Conservation (phyloP, 2,888 invertebrate species). For the Coenonympha glycerion region DNA sequence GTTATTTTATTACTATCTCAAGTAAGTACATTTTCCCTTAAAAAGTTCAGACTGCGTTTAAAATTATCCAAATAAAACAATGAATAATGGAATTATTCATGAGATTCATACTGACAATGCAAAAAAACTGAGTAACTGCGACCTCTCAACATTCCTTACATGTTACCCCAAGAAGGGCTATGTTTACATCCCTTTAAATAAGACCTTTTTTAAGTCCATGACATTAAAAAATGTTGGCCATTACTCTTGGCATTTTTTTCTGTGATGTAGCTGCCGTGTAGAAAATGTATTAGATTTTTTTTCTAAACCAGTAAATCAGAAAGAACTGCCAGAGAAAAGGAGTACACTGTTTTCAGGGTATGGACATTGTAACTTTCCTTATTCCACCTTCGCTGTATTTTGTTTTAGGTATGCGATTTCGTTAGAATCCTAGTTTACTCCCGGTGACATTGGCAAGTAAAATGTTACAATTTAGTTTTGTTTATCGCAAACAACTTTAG, state of each 20-base stretch:
- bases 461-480: no score
- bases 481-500: no score
- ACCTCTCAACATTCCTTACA: conserved; percentile 12
- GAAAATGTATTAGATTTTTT: not conserved
- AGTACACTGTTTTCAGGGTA: no score
- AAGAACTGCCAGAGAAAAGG: no score
- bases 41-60: conserved; percentile 2
- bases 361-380: no score
- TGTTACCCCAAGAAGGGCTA: conserved; percentile 12
- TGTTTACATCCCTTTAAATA: conserved; percentile 19
- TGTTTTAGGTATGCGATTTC: no score
- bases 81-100: conserved; percentile 13
- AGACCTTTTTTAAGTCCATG: conserved; percentile 13
- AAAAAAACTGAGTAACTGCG: conserved; percentile 13
- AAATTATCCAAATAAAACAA: conserved; percentile 11
- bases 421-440: no score
- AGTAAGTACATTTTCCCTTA: not conserved
- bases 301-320: not conserved
- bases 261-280: conserved; percentile 1
- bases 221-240: conserved; percentile 16
- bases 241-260: conserved; percentile 10
- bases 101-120: conserved; percentile 9
- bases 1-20: not conserved
- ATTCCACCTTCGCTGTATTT: no score
- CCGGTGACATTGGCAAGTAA: no score